Percentiles rank a stretch among this genome's conserved stretches.
These are phyloP conservation scores for Platyrinchus mystaceus DNA, from an alignment of 2,797 vertebrate genomes.

Conservation along the genomic window DNA sequence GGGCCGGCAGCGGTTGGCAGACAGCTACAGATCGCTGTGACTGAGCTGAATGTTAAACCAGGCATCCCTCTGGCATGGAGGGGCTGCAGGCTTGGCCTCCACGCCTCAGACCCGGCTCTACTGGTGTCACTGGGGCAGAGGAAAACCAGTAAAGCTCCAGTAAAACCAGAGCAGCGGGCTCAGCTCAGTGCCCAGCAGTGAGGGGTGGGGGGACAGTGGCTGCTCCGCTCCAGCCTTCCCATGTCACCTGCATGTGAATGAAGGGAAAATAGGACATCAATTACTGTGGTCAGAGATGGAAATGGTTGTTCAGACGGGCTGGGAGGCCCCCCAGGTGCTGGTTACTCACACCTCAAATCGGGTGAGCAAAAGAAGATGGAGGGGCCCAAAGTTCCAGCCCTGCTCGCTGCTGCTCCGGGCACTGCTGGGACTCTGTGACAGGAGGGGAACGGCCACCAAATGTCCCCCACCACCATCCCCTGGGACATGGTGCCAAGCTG, in stretches of 20 bases:
- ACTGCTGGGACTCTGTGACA: background rate
- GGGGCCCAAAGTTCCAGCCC: background rate
- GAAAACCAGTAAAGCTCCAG: background rate
- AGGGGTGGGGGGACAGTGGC: rapidly evolving
- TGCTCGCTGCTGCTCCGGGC: background rate
- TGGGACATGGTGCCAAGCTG: rapidly evolving
- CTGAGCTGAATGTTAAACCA: background rate
- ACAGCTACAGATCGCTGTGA: background rate
- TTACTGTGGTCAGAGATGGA: background rate
- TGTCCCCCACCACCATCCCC: rapidly evolving
- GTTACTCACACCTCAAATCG: background rate
- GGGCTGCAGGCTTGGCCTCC: rapidly evolving
- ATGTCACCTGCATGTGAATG: background rate
- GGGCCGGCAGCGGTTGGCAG: background rate
- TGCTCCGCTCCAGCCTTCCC: background rate
- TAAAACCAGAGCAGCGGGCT: background rate
- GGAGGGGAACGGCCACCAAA: background rate
- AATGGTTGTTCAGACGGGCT: background rate
- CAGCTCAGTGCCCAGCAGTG: rapidly evolving
- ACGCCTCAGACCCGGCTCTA: rapidly evolving
- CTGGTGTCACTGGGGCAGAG: rapidly evolving
- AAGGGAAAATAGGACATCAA: conserved; percentile 11
- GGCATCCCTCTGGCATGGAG: rapidly evolving
- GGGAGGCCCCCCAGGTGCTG: background rate
- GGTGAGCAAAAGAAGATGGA: conserved; percentile 3